Evolutionary conservation across 2,113 vertebrate species (phyloP), one percentile per base, ranked within the genome.

Genomic region (Ceyx cyanopectus): DNA sequence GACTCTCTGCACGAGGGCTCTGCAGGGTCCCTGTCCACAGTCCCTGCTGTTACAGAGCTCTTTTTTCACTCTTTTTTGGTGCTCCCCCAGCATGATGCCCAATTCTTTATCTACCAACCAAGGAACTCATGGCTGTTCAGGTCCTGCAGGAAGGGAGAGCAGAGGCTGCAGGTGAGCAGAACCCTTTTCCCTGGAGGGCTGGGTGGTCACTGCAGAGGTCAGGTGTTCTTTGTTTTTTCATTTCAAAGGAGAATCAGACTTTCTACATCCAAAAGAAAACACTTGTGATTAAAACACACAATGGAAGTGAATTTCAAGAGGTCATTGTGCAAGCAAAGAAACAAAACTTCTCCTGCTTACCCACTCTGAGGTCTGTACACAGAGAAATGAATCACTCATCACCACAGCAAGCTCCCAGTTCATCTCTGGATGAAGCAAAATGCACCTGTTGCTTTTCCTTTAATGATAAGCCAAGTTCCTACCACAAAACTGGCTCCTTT

Each of bases 401-500:
- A 56, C 67, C 50, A 82, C 79, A 63, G 66, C 43, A 62, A 88
- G 78, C 32, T 68, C 67, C 91, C 45, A 1, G 85, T 83, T 93
- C 80, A 60, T 68, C 90, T 62, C 41, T 27, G 40, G 46, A 65
- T 46, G 23, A 84, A 60, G 58, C 58, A 62, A 62, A 70, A 87
- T 17, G 43, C 91, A 93, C 91, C 91, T 93, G 85, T 75, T 95
- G 67, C 65, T 77, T 70, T 72, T 66, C 18, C 73, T 94, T 87
- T 93, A 92, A 96, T 89, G 81, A 92, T 95, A 91, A 95, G 89
- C 78, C 93, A 91, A 26, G 82, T 92, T 92, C 48, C 67, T 87
- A 57, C 41, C 40, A 37, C 0, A 14, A 61, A 80, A 84, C 89
- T 20, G 5, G 87, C 88, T 85, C 87, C 92, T 86, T 96, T 95